phyloP scores from a whole-genome alignment of 2,888 invertebrate genomes.

The Caenorhabditis parvicauda region DNA sequence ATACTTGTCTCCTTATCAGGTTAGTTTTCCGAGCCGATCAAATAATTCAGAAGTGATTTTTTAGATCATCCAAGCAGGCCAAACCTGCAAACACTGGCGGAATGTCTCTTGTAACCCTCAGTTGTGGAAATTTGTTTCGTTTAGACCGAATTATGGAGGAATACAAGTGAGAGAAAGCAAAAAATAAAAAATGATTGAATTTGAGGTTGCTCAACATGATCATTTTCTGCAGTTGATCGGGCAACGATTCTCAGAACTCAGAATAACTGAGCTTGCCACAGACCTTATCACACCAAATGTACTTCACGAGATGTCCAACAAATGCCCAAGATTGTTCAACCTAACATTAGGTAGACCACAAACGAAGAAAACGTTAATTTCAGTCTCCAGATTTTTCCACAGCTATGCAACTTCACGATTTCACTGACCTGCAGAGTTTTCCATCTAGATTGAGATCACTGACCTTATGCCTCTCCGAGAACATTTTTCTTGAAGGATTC shows the following conservation, averaged over 20 bases:
- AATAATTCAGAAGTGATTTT: not conserved
- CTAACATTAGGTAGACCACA: constrained; percentile 74
- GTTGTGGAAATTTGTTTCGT: constrained; percentile 91
- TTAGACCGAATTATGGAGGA: constrained; percentile 93
- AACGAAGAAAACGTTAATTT: not conserved
- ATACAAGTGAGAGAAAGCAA: constrained; percentile 72
- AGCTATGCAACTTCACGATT: constrained; percentile 98
- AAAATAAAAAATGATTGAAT: not conserved
- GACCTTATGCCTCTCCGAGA: constrained; percentile 92
- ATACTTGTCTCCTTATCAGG: constrained; percentile 36
- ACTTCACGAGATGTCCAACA: constrained; percentile 90
- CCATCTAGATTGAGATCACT: constrained; percentile 92
- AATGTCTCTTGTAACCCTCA: constrained; percentile 89
- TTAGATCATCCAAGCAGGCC: constrained; percentile 68
- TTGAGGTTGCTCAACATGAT: constrained; percentile 46
- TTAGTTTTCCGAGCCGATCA: not conserved
- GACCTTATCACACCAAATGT: constrained; percentile 94
- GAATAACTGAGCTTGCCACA: constrained; percentile 88
- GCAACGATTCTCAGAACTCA: constrained; percentile 78
- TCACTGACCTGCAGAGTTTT: constrained; percentile 97
- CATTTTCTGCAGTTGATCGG: constrained; percentile 51
- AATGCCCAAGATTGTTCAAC: constrained; percentile 90
- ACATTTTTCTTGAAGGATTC: constrained; percentile 99
- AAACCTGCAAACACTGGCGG: constrained; percentile 93
- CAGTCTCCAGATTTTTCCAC: constrained; percentile 86